phyloP scores from a whole-genome alignment of 1,140 invertebrate species.

The Pararge aegeria region DNA sequence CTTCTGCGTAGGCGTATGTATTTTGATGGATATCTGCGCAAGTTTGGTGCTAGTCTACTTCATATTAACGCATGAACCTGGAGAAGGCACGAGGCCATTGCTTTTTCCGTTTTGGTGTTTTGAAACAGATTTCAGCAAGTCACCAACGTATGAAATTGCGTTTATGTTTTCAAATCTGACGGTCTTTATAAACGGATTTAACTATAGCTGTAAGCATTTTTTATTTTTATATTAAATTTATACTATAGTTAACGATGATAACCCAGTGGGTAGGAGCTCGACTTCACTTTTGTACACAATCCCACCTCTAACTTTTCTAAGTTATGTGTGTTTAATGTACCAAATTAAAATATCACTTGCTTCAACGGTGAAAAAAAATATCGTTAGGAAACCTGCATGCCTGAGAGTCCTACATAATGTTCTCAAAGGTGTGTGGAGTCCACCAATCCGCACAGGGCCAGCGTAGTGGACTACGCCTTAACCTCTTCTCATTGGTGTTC shows the following conservation, averaged over 20 bases:
- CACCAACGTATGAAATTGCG: slow-evolving; percentile 50
- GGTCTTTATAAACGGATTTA: slow-evolving; percentile 36
- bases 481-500: too few relatives aligned
- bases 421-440: too few relatives aligned
- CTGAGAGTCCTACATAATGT: too few relatives aligned
- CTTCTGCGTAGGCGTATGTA: slow-evolving; percentile 30
- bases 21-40: slow-evolving; percentile 35
- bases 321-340: too few relatives aligned
- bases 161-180: slow-evolving; percentile 43
- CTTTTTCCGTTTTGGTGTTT: slow-evolving; percentile 53
- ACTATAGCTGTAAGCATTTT: slow-evolving; percentile 53
- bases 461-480: too few relatives aligned
- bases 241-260: background rate
- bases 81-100: slow-evolving; percentile 36
- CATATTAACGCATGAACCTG: slow-evolving; percentile 30
- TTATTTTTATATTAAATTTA: background rate
- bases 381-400: too few relatives aligned
- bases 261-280: too few relatives aligned
- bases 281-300: too few relatives aligned
- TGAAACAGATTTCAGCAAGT: slow-evolving; percentile 38
- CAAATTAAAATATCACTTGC: too few relatives aligned
- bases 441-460: too few relatives aligned
- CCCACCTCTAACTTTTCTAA: too few relatives aligned
- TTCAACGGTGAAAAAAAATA: too few relatives aligned
- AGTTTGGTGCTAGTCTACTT: slow-evolving; percentile 33